These are phyloP conservation scores for Nephrotoma appendiculata DNA, from an alignment of 2,888 invertebrate species.

Conservation along the genomic window DNA sequence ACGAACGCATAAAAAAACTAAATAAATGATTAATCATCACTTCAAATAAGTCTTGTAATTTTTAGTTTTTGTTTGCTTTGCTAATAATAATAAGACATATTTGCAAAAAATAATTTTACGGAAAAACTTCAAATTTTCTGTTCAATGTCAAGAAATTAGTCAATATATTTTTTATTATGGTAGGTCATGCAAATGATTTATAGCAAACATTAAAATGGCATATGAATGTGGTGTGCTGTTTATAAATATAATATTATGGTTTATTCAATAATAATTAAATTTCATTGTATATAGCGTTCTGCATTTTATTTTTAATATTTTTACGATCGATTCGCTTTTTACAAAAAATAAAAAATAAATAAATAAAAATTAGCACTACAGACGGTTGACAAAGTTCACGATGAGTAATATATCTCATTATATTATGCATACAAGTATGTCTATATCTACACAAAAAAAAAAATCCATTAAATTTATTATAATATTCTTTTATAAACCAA, in stretches of 20 bases:
- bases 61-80: neutral
- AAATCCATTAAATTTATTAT: neutral
- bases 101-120: neutral
- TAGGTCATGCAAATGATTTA: neutral
- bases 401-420: neutral
- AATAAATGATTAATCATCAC: neutral
- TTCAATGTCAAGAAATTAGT: neutral
- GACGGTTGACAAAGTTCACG: neutral
- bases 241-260: neutral
- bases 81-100: neutral
- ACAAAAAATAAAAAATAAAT: neutral
- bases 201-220: neutral
- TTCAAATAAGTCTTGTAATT: neutral
- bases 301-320: neutral
- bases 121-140: neutral
- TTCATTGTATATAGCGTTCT: neutral
- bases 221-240: neutral
- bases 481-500: neutral
- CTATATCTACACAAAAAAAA: neutral
- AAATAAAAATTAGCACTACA: neutral
- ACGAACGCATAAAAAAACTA: neutral
- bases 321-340: neutral
- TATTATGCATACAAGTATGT: neutral
- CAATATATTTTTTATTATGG: neutral
- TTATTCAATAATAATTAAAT: neutral